Base-by-base conservation (phyloP, 2,888 invertebrate genomes). In the Mythimna pallens region DNA sequence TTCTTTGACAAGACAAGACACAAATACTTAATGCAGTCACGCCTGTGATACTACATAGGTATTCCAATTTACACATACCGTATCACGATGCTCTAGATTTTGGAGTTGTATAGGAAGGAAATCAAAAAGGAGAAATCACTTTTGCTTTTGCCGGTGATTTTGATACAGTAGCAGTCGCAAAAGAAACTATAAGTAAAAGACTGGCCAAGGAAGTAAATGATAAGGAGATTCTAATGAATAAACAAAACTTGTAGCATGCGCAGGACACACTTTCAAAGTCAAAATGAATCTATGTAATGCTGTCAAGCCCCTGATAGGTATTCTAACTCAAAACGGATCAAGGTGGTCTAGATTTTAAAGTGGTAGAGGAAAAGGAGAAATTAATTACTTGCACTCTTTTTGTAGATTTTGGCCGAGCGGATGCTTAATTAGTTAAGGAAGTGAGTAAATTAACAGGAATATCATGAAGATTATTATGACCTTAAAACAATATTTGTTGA, bases 1-100 rank as follows among this genome's bases (percentile, higher is more conserved):
- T 40, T 75, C 65, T 69, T 69, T 64, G 64, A 70, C 77, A 70
- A 81, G 59, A 81, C 80, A 81, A 73, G 80, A 81, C 80, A 81
- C 36, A 77, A 80, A 80, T 81, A 81, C 73, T 68, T 81, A 81
- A 81, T 81, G 58, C 34, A 59, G 73, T 81, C 77, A 81, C 77
- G 73, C 61, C 61, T 64, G 22, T 50, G 30, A 76, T 73, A 68
- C 34, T 55, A 43, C 62, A 57, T 58, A 50, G 62, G 73, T 73
- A 70, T 81, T 68, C 62, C 62, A 65, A 81, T 77, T 80, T 73
- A 81, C 80, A 80, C 59, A 52, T 73, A 25, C n/a, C 40, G n/a
- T 63, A 47, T 10, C 78, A 55, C 25, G 57, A 61, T 73, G 79
- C 47, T 70, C 74, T 74, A 55, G 52, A 74, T 70, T 65, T 59